phyloP scores from a whole-genome alignment of 2,888 invertebrate species.

The Pelosia muscerda region DNA sequence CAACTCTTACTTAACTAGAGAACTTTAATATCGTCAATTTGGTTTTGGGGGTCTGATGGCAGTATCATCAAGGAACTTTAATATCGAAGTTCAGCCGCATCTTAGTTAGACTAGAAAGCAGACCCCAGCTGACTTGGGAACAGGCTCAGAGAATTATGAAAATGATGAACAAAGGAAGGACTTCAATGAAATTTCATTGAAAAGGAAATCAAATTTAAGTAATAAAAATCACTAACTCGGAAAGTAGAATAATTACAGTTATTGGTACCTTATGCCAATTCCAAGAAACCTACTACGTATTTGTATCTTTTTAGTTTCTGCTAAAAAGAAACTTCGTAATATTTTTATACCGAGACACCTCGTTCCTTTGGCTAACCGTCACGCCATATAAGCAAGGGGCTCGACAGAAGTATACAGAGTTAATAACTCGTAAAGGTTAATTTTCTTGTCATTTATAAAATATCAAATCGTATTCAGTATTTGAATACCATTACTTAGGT shows the following conservation, averaged over 20 bases:
- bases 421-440: slow-evolving; percentile 49
- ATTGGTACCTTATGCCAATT: slow-evolving; percentile 5
- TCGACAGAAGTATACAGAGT: slow-evolving; percentile 31
- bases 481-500: slow-evolving; percentile 9
- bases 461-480: slow-evolving; percentile 28
- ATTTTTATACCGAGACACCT: slow-evolving; percentile 17
- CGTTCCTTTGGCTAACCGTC: slow-evolving; percentile 33
- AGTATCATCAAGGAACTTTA: too few species aligned
- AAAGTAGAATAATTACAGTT: slow-evolving; percentile 15
- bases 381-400: slow-evolving; percentile 41
- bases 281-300: background rate
- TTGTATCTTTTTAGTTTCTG: background rate
- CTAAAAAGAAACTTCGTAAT: slow-evolving; percentile 6
- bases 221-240: too few species aligned
- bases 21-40: too few species aligned
- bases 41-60: too few species aligned
- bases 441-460: slow-evolving; percentile 49
- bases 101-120: too few species aligned
- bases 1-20: too few species aligned
- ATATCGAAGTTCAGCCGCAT: too few species aligned
- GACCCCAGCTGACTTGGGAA: too few species aligned
- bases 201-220: too few species aligned
- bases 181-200: too few species aligned
- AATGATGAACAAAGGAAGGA: too few species aligned
- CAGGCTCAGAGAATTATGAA: too few species aligned